phyloP scores from a whole-genome alignment of 2,797 vertebrate species.

The Diplodus puntazzo region DNA sequence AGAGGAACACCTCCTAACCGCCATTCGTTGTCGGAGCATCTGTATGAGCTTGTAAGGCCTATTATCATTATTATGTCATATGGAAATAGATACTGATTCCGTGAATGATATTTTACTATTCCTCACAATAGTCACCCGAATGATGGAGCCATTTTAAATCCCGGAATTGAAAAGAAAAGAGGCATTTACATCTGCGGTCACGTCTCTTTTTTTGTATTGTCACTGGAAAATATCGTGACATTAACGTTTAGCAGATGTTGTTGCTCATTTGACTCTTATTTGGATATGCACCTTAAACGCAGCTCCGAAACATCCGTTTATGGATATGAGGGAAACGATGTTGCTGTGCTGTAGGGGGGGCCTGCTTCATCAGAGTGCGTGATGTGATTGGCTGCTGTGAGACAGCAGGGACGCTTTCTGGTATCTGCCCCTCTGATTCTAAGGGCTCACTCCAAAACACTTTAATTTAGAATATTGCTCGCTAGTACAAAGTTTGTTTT shows the following conservation, averaged over 20 bases:
- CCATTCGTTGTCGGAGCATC: conserved; percentile 73
- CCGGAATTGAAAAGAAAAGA: conserved; percentile 83
- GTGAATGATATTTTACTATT: conserved; percentile 92
- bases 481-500: background rate
- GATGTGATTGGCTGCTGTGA: conserved; percentile 45
- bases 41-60: conserved; percentile 77
- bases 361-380: conserved; percentile 40
- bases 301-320: conserved; percentile 81
- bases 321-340: conserved; percentile 76
- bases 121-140: conserved; percentile 86
- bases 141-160: conserved; percentile 79
- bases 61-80: conserved; percentile 82
- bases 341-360: conserved; percentile 42
- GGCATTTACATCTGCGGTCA: conserved; percentile 91
- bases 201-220: conserved; percentile 82
- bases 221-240: conserved; percentile 76
- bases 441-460: conserved; percentile 6
- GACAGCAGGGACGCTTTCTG: conserved; percentile 29
- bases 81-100: conserved; percentile 87
- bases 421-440: conserved; percentile 17
- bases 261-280: conserved; percentile 97
- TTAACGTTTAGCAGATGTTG: conserved; percentile 88
- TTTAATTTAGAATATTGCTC: conserved; percentile 7
- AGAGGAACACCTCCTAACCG: conserved; percentile 74
- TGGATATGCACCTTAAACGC: conserved; percentile 87